A percentile compares a stretch with the other conserved stretches of the same genome.
phyloP scores from a whole-genome alignment of 2,113 vertebrate species.

The Symphodus melops region DNA sequence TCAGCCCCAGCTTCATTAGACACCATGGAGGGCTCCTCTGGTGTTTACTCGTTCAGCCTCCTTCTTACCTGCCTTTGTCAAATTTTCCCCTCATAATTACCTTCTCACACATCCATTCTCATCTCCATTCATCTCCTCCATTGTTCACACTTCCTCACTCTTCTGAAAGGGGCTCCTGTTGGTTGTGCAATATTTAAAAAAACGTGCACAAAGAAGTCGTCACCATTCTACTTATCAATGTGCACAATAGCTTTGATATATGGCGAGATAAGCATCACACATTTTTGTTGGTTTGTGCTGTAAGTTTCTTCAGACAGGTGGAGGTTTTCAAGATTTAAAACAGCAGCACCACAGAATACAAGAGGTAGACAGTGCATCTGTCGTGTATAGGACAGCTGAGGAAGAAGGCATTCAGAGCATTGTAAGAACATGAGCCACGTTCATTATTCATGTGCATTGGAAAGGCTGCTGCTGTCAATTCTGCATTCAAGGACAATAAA shows the following conservation, averaged over 20 bases:
- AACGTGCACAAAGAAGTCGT: conserved; percentile 32
- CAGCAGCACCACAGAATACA: conserved; percentile 13
- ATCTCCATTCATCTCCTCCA: conserved; percentile 26
- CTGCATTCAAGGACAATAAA: conserved; percentile 43
- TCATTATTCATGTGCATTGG: conserved; percentile 35
- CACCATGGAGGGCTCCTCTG: conserved; percentile 46
- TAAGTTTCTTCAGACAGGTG: conserved; percentile 28
- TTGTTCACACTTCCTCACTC: conserved; percentile 24
- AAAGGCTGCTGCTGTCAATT: conserved; percentile 25
- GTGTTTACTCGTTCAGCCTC: conserved; percentile 47
- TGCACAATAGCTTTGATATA: conserved; percentile 25
- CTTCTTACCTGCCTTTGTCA: conserved; percentile 28
- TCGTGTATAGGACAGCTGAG: conserved; percentile 7
- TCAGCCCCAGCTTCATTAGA: conserved; percentile 28
- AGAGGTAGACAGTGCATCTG: conserved; percentile 8
- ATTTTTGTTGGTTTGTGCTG: conserved; percentile 28
- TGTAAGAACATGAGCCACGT: conserved; percentile 25
- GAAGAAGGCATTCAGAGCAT: conserved; percentile 9
- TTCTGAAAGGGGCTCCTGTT: conserved; percentile 42
- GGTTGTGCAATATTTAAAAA: conserved; percentile 54
- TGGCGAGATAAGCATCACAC: conserved; percentile 47
- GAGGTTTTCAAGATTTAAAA: conserved; percentile 47
- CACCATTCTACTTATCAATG: conserved; percentile 56
- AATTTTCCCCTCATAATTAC: conserved; percentile 61
- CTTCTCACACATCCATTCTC: conserved; percentile 60